phyloP scores from a whole-genome alignment of 1,140 invertebrate species.

The Chrysoperla carnea region DNA sequence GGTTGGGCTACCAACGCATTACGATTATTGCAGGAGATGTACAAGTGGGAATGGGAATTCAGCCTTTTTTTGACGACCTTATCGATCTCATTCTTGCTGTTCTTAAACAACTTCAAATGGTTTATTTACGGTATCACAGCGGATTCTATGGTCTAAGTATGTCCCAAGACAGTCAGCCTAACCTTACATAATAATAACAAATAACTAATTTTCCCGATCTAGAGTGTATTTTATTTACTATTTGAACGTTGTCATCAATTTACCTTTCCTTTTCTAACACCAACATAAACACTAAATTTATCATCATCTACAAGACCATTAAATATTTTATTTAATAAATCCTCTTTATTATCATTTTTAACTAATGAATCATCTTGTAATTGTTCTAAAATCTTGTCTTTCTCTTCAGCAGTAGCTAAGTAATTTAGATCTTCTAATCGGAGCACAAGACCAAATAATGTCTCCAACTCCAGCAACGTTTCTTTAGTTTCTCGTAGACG shows the following conservation, averaged over 20 bases:
- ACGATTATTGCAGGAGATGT: no score
- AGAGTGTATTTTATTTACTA: no score
- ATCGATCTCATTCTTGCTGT: no score
- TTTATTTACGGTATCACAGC: no score
- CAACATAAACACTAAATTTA: conserved; percentile 43
- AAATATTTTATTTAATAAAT: conserved; percentile 38
- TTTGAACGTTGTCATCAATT: conserved; percentile 5
- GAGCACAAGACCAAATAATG: conserved; percentile 46
- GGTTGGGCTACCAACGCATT: no score
- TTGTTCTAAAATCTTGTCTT: conserved; percentile 26
- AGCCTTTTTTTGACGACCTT: no score
- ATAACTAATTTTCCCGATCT: neutral
- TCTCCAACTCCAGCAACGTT: conserved; percentile 64
- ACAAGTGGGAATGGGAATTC: no score
- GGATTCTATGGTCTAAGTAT: no score
- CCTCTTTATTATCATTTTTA: conserved; percentile 22
- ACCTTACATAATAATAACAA: conserved; percentile 6
- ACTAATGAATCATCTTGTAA: conserved; percentile 20
- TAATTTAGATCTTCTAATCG: conserved; percentile 56
- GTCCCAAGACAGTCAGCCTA: no score
- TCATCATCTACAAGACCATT: conserved; percentile 42
- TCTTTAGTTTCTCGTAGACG: conserved; percentile 51
- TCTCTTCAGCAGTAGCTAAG: conserved; percentile 35
- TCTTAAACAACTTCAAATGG: no score
- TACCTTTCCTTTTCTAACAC: conserved; percentile 56